Conservation (phyloP, 2,797 vertebrate genomes). For the Rhodeus uyekii region DNA sequence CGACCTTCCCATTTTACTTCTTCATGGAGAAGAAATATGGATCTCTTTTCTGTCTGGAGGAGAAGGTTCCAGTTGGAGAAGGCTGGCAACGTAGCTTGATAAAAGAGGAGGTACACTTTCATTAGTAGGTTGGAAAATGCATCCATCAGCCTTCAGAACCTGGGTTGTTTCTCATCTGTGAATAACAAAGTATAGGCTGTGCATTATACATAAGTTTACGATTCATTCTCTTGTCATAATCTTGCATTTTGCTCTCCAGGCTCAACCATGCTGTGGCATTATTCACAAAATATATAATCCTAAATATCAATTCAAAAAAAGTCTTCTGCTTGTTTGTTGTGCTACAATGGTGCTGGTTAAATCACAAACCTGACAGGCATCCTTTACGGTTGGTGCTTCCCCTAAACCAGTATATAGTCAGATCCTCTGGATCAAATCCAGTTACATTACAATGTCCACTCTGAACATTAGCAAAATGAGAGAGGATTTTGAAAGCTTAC, state of each 20-base stretch:
- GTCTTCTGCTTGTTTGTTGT: no score
- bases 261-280: conserved; percentile 16
- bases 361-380: no score
- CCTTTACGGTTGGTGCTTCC: no score
- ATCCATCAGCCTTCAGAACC: conserved; percentile 21
- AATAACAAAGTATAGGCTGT: background rate
- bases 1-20: no score
- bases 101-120: conserved; percentile 31
- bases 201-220: background rate
- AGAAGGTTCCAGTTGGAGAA: conserved; percentile 36
- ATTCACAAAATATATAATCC: background rate
- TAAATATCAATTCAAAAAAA: no score
- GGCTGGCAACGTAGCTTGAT: conserved; percentile 14
- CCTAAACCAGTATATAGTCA: no score
- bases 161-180: conserved; percentile 32
- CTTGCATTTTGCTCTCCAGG: conserved; percentile 8
- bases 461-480: no score
- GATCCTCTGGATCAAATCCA: no score
- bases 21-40: background rate
- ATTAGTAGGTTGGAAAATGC: conserved; percentile 18
- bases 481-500: no score
- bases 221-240: background rate
- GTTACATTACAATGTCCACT: no score
- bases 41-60: background rate
- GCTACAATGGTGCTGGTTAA: no score